Conservation (phyloP, 2,113 vertebrate species). For the Clarias magur region DNA sequence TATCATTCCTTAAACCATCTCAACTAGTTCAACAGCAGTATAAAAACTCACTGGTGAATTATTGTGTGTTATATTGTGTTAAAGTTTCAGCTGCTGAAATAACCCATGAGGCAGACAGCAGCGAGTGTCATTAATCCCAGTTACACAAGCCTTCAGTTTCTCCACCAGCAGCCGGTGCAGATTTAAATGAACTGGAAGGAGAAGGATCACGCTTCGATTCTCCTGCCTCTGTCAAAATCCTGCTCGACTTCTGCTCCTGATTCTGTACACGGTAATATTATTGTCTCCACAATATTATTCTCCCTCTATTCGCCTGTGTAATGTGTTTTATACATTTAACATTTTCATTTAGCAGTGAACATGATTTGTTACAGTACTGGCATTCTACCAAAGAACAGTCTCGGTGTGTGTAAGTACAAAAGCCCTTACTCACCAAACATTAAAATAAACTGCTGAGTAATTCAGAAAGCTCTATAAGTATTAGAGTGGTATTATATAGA, state of each 20-base stretch:
- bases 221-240: background rate
- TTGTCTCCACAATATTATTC: background rate
- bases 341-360: background rate
- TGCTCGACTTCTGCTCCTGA: background rate
- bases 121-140: conserved; percentile 65
- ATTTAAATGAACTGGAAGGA: conserved; percentile 69
- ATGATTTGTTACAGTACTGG: background rate
- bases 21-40: background rate
- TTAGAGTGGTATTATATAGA: background rate
- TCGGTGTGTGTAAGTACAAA: background rate
- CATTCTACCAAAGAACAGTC: background rate
- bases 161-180: conserved; percentile 54
- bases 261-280: background rate
- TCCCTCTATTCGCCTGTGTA: background rate
- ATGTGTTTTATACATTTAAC: background rate
- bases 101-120: conserved; percentile 16
- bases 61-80: background rate
- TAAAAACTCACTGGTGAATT: background rate
- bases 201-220: background rate
- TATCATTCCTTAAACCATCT: background rate
- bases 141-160: conserved; percentile 59
- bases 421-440: background rate
- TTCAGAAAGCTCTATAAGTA: background rate
- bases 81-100: background rate
- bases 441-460: background rate